Evolutionary conservation across 1,140 invertebrate genomes (phyloP), one percentile per base, ranked within the genome.

Genomic region (Drosophila lacertosa): DNA sequence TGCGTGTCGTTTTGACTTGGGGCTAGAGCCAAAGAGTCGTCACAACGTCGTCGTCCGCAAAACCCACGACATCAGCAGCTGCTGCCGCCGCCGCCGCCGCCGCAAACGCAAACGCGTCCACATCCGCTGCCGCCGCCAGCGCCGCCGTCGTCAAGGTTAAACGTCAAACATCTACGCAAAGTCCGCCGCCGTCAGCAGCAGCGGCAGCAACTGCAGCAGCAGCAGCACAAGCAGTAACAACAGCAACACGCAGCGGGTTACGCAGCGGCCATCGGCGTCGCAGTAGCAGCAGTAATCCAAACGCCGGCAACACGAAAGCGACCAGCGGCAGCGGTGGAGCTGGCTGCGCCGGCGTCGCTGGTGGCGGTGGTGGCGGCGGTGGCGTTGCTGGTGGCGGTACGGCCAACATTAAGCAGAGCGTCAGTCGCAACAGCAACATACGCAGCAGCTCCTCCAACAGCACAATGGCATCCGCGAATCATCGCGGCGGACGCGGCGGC

Each of bases 401-500:
- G 18, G 69, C 63, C 55, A 83, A 83, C 22, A 84, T 91, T 73
- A 91, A 91, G 70, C 81, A 86, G 54, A 90, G 90, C 81, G 83
- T 82, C 76, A 91, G 90, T 70, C 86, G 88, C 68, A 91, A 90
- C 32, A 89, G 90, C 90, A 89, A 91, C 69, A 91, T 91, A 72
- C 86, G 90, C 77, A 91, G 90, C 80, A 90, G 89, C 72, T 90
- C 89, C 89, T 91, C 90, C 72, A 91, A 90, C 51, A 91, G 89
- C 77, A 91, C 90, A 88, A 91, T 91, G 90, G 90, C 90, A 77
- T 91, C 90, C 53, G 89, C 91, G 9, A 91, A 91, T 81, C 91
- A 90, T 70, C 96, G 96, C 6, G 82, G 81, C 47, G 82, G 86
- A 20, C 73, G 72, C 18, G 83, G 79, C 42, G 80, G 72, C 20